Evolutionary conservation across 2,888 invertebrate genomes (phyloP).

Genomic region (Parnassius orleans): DNA sequence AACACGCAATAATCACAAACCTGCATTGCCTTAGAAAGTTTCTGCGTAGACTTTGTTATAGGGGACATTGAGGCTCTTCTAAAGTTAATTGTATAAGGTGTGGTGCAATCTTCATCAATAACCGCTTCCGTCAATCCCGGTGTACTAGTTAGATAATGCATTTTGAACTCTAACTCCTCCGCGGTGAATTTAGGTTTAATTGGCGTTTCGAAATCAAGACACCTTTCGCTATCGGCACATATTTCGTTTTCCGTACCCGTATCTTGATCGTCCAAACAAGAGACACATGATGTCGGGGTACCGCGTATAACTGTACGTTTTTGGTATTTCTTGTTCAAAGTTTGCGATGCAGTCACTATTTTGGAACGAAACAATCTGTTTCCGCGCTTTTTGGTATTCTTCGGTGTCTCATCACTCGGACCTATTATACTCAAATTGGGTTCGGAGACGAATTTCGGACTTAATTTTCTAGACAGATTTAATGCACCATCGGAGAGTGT

Average conservation of each 20-base stretch:
- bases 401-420: conserved; percentile 63
- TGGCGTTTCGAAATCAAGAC: conserved; percentile 47
- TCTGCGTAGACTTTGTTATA: conserved; percentile 92
- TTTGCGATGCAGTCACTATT: conserved; percentile 53
- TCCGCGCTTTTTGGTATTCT: conserved; percentile 61
- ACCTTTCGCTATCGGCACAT: conserved; percentile 38
- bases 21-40: conserved; percentile 94
- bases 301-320: conserved; percentile 55
- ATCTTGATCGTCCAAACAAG: conserved; percentile 70
- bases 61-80: conserved; percentile 92
- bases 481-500: conserved; percentile 70
- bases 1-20: conserved; percentile 70
- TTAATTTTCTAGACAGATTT: conserved; percentile 55
- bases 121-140: conserved; percentile 59
- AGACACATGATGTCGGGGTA: conserved; percentile 68
- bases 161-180: conserved; percentile 44
- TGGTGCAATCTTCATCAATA: conserved; percentile 58
- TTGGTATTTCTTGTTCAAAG: conserved; percentile 66
- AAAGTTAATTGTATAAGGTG: conserved; percentile 69
- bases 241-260: conserved; percentile 51
- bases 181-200: conserved; percentile 43
- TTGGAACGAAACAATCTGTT: conserved; percentile 69
- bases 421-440: conserved; percentile 70
- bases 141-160: conserved; percentile 71
- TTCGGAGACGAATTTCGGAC: conserved; percentile 75